A percentile compares a stretch with the other conserved stretches of the same genome.
phyloP scores from a whole-genome alignment of 1,140 invertebrate genomes.

The Drosophila pseudoobscura region DNA sequence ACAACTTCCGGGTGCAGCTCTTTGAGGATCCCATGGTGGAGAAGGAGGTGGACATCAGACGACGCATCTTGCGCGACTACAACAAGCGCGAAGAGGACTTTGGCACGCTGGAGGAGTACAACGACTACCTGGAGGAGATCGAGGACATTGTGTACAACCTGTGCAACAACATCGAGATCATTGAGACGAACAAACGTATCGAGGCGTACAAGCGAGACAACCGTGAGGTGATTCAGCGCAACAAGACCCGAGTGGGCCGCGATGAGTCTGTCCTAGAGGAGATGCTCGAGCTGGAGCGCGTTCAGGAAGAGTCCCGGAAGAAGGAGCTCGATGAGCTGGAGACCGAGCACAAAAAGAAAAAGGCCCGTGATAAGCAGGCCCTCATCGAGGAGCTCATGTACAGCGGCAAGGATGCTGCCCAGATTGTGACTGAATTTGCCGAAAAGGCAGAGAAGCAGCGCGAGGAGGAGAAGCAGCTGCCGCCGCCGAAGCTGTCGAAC shows the following conservation, averaged over 20 bases:
- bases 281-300: conserved; percentile 93
- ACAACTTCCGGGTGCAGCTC: conserved; percentile 96
- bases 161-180: conserved; percentile 94
- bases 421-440: conserved; percentile 93
- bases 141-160: conserved; percentile 97
- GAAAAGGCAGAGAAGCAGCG: conserved; percentile 87
- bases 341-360: conserved; percentile 90
- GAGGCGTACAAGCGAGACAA: conserved; percentile 98
- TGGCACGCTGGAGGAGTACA: conserved; percentile 90
- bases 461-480: conserved; percentile 87
- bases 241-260: conserved; percentile 88
- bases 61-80: conserved; percentile 93
- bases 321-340: conserved; percentile 86
- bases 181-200: conserved; percentile 95
- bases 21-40: conserved; percentile 98
- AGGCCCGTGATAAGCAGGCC: conserved; percentile 93
- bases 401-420: conserved; percentile 93
- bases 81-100: conserved; percentile 97
- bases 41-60: conserved; percentile 98
- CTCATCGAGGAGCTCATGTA: conserved; percentile 97
- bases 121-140: conserved; percentile 96
- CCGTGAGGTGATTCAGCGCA: conserved; percentile 94
- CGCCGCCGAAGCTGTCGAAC: conserved; percentile 83
- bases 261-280: conserved; percentile 90
- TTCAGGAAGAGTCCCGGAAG: conserved; percentile 87